Evolutionary conservation across 2,113 vertebrate species (phyloP).

Genomic region (Myrmecobius fasciatus): DNA sequence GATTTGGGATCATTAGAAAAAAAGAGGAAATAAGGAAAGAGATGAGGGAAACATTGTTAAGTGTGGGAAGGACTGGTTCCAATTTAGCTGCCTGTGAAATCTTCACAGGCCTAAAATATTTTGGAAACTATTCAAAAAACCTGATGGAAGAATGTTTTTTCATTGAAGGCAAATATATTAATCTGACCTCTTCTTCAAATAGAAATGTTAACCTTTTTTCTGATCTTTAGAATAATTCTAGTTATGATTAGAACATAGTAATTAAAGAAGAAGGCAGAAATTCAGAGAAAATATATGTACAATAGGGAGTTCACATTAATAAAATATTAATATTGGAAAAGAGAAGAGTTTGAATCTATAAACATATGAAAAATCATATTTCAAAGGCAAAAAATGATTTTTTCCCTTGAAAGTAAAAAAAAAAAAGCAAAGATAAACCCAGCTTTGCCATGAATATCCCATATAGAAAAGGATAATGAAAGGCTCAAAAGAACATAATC

Average conservation of each 20-base stretch:
- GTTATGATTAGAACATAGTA: slow-evolving; percentile 23
- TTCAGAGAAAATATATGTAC: slow-evolving; percentile 29
- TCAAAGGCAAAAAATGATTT: neutral
- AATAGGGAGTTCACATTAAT: neutral
- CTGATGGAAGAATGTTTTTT: neutral
- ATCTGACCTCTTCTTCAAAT: slow-evolving; percentile 39
- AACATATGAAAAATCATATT: neutral
- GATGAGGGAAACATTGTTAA: neutral
- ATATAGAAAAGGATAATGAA: neutral
- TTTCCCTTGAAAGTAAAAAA: slow-evolving; percentile 38
- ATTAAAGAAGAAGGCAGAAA: slow-evolving; percentile 41
- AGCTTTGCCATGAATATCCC: neutral
- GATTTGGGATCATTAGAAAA: slow-evolving; percentile 20
- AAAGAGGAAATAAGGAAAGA: neutral
- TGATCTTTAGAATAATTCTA: neutral
- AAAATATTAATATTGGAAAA: slow-evolving; percentile 39
- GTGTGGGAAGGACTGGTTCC: slow-evolving; percentile 28
- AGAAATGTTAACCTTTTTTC: slow-evolving; percentile 8
- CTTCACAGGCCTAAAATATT: slow-evolving; percentile 38
- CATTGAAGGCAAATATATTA: slow-evolving; percentile 25
- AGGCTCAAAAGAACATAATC: neutral
- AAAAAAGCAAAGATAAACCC: slow-evolving; percentile 2
- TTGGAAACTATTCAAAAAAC: slow-evolving; percentile 18
- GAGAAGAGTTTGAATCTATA: neutral
- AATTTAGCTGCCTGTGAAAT: slow-evolving; percentile 12